Evolutionary conservation across 2,113 vertebrate species (phyloP).

Genomic region (Myrmecophaga tridactyla): DNA sequence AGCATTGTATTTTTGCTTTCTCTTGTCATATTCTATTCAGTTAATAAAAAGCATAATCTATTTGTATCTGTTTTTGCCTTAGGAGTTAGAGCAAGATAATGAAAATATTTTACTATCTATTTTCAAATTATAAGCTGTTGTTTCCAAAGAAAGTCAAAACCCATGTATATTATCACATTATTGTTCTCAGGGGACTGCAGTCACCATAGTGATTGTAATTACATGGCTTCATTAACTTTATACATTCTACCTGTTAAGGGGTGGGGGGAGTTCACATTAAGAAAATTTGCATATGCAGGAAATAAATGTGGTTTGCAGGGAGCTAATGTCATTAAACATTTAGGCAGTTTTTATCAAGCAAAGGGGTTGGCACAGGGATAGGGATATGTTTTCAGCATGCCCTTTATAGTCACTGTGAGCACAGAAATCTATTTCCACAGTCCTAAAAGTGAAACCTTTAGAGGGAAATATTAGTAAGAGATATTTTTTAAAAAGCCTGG

Average conservation of each 20-base stretch:
- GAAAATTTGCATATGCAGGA: constrained; percentile 93
- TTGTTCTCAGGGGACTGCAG: constrained; percentile 86
- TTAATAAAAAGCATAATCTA: constrained; percentile 87
- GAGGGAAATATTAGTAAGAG: constrained; percentile 57
- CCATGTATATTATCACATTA: constrained; percentile 87
- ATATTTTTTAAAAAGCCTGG: constrained; percentile 64
- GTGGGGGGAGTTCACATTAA: constrained; percentile 86
- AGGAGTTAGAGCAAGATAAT: constrained; percentile 86
- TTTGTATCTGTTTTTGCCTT: constrained; percentile 88
- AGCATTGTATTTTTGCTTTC: constrained; percentile 56
- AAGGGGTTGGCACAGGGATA: constrained; percentile 72
- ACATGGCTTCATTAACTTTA: constrained; percentile 95
- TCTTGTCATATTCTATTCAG: constrained; percentile 81
- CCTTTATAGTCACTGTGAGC: constrained; percentile 61
- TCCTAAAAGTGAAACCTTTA: constrained; percentile 52
- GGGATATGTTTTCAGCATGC: constrained; percentile 66
- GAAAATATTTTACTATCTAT: constrained; percentile 91
- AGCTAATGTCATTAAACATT: constrained; percentile 89
- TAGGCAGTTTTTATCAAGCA: constrained; percentile 83
- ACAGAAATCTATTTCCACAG: constrained; percentile 60
- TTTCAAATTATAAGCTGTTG: constrained; percentile 88
- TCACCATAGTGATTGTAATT: constrained; percentile 94
- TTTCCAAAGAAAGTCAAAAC: constrained; percentile 85
- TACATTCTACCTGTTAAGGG: constrained; percentile 90
- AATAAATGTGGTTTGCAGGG: constrained; percentile 89